Evolutionary conservation across 2,797 vertebrate species (phyloP), one percentile per base, ranked within the genome.

Genomic region (Knipowitschia caucasica): DNA sequence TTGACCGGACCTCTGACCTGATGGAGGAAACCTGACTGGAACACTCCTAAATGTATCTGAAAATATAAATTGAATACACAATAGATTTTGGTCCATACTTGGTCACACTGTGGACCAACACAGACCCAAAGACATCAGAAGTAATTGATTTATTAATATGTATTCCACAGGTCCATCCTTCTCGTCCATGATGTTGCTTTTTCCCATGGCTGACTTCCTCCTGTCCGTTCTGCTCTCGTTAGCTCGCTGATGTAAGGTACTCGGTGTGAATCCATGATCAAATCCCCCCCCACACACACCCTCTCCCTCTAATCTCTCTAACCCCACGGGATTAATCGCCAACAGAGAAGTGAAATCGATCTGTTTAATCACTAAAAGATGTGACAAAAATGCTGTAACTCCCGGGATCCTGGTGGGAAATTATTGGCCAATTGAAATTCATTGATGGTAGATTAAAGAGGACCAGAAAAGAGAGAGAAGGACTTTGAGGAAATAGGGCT

Each of bases 291-390:
- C 55, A 1, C 53, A n/a, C 57, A 71, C 39, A 24, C 4, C 21
- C 21, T 2, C 39, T 42, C 7, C 35, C 67, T 69, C 67, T 85
- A 86, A 85, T 84, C 85, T 84, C 79, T 75, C 71, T 50, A 77
- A 81, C 81, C 75, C 71, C n/a, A 45, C 69, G 73, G 83, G 84
- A 87, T 86, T 86, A 87, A 89, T 89, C 83, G 73, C 80, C 80
- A 70, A 69, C 71, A 27, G 73, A 76, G 76, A 83, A 74, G 69
- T 75, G 80, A 81, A 85, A 89, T 88, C 84, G 77, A 89, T 84
- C 75, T 72, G 65, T 86, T 88, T 82, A 87, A 83, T 83, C 84
- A 84, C 72, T 72, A 64, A 71, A 69, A 82, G 81, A 82, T 82
- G 76, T 85, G 82, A 86, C 80, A 82, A 84, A 85, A 82, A 73